These are phyloP conservation scores for Lepus timidus DNA, from an alignment of 2,113 vertebrate genomes.

Conservation along the genomic window DNA sequence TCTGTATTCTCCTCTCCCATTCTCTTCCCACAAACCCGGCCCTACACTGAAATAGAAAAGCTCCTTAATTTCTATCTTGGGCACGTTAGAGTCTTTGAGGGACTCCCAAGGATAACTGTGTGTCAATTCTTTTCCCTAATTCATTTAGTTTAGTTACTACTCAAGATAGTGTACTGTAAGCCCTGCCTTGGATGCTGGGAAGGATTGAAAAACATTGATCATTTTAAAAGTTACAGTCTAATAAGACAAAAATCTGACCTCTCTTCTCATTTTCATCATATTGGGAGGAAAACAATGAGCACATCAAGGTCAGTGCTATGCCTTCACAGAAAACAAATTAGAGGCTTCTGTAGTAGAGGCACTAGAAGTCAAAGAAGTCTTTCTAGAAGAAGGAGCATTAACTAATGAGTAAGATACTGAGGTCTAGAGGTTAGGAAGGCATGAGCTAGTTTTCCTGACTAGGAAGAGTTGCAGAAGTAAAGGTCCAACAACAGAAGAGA, in stretches of 20 bases:
- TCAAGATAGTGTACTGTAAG: not conserved
- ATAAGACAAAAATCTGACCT: not conserved
- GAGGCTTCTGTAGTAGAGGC: not conserved
- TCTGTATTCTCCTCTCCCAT: not conserved
- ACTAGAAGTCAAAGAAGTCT: not conserved
- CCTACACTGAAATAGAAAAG: not conserved
- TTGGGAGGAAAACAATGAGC: not conserved
- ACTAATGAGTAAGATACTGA: not conserved
- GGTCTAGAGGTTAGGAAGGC: not conserved
- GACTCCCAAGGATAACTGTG: not conserved
- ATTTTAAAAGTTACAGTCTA: not conserved
- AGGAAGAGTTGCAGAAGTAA: not conserved
- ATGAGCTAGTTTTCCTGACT: not conserved
- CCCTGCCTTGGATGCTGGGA: not conserved
- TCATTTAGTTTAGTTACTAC: not conserved
- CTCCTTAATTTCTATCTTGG: not conserved
- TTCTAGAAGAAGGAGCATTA: not conserved
- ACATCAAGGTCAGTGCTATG: not conserved
- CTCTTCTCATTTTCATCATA: not conserved
- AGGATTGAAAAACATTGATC: not conserved
- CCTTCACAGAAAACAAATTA: not conserved
- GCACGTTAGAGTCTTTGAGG: not conserved
- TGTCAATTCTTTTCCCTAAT: not conserved
- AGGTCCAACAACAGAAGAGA: not conserved
- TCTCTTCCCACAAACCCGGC: not conserved